Percentiles rank a stretch among this genome's conserved stretches.
Conservation (phyloP, 1,140 invertebrate genomes). For the Megalonaias nervosa region DNA sequence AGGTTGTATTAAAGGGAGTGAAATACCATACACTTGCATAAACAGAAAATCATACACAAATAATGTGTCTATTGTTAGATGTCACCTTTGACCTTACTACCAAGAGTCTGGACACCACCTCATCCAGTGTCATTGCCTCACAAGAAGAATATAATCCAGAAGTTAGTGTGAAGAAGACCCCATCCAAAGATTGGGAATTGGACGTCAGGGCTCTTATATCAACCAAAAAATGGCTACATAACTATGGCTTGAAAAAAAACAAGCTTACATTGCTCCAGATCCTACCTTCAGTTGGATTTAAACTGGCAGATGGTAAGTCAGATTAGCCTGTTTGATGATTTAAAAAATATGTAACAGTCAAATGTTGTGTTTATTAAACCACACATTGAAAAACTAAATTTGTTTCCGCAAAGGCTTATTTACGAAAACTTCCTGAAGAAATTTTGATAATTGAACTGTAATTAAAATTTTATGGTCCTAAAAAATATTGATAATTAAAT, state of each 20-base stretch:
- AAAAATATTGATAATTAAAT: no score
- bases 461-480: no score
- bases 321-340: neutral
- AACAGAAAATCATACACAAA: no score
- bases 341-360: no score
- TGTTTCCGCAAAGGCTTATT: no score
- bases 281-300: constrained; percentile 69
- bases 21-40: neutral
- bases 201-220: constrained; percentile 62
- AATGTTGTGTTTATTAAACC: no score
- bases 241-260: constrained; percentile 67
- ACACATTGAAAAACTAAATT: no score
- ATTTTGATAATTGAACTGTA: no score
- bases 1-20: neutral
- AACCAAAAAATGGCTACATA: constrained; percentile 66
- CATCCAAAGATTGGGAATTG: constrained; percentile 63
- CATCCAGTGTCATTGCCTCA: constrained; percentile 20
- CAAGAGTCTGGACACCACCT: constrained; percentile 22
- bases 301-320: constrained; percentile 65
- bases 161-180: constrained; percentile 50
- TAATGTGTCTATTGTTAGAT: constrained; percentile 33
- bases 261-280: constrained; percentile 63
- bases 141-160: constrained; percentile 56
- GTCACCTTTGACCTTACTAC: constrained; percentile 58
- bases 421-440: no score